Evolutionary conservation across 1,140 invertebrate genomes (phyloP), one percentile per base, ranked within the genome.

Genomic region (Trinorchestia longiramus): DNA sequence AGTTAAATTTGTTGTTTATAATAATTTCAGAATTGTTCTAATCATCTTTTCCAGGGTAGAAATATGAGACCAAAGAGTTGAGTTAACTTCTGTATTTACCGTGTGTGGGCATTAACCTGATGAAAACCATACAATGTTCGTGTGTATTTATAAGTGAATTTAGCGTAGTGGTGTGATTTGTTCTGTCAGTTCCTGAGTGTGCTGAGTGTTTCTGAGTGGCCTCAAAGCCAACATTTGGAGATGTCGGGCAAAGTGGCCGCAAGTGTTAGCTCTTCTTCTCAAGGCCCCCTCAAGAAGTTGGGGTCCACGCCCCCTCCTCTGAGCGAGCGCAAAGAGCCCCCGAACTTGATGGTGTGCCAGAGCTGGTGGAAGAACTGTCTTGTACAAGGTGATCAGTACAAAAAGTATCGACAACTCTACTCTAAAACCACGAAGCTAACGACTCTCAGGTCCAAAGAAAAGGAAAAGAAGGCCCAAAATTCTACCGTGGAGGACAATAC

Each of bases 331-430:
- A 57, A 88, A 28, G 96, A 96, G 28, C 62, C 96, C 0, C 95
- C 95, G 96, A 98, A 98, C 97, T 98, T 98, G 97, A 97, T 98
- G 96, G 98, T 98, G 98, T 98, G 98, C 97, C 98, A 98, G 97
- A 98, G 98, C 97, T 99, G 98, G 98, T 98, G 98, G 98, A 98
- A 98, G 97, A 98, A 98, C 95, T 99, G 98, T 97, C 98, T 98
- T 98, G 98, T 98, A 97, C 98, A 98, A 97, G 98, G 98, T 45
- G 98, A 98, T 97, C 98, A 98, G 97, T 98, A 98, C 97, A 98
- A 98, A 97, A 98, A 98, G 97, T 98, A 98, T 97, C 97, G 98
- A 97, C 98, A 98, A 97, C 97, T 98, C 87, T 98, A 98, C 97
- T 98, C 98, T 28, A 98, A 98, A 97, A 97, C 98, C 97, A 98